Evolutionary conservation across 2,113 vertebrate genomes (phyloP), one percentile per base, ranked within the genome.

Genomic region (Ammodramus savannarum): DNA sequence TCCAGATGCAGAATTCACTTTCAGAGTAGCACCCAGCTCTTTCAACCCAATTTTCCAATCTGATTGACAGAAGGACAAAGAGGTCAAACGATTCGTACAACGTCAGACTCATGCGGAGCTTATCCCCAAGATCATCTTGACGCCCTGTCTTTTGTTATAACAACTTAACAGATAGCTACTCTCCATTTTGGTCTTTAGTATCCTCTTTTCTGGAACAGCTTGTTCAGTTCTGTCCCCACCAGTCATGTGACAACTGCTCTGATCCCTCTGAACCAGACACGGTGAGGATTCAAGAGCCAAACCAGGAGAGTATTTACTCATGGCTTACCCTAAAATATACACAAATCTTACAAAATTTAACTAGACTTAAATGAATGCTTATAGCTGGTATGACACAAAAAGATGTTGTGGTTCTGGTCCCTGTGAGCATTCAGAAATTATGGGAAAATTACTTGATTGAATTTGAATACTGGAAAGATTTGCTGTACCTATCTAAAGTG

Each of bases 1-100:
- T 87, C 92, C 67, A 75, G 80, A 92, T 66, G 57, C 85, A 89
- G 59, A 95, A 93, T 91, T 94, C 83, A 73, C 57, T 97, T 95
- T 87, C 77, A 76, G 48, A 84, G 89, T 63, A 61, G 46, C 78
- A 93, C 71, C 58, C 85, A 92, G 38, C 23, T 95, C 89, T 95
- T 96, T 93, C 85, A 95, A 78, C 85, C 84, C 88, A 91, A 65
- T 96, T 96, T 97, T 95, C 93, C 88, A 93, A 81, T 81, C 7
- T 39, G 88, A 85, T 73, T 97, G 95, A 87, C 77, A 93, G 84
- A 90, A 96, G 88, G 81, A 93, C 80, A 86, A 5, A 85, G 54
- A 90, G 78, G 90, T 95, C 93, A 81, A 84, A 82, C 67, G 68
- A 83, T 91, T 87, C 1, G 3, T n/a, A 84, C 16, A 7, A 92